Percentiles rank a stretch among this genome's conserved stretches.
These are phyloP conservation scores for Phrynosoma platyrhinos DNA, from an alignment of 2,113 vertebrate genomes.

Conservation along the genomic window DNA sequence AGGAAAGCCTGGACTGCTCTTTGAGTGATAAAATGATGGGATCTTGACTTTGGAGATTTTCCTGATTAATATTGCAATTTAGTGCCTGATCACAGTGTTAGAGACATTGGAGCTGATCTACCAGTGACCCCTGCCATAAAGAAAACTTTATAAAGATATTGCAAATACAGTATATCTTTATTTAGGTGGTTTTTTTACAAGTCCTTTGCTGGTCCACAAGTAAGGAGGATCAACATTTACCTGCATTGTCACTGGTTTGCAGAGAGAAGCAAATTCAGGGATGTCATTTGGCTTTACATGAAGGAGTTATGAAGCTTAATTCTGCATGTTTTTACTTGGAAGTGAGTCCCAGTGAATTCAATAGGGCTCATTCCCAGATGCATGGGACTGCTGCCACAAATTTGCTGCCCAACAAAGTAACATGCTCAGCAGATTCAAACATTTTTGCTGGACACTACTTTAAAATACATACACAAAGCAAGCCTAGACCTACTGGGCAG, in stretches of 20 bases:
- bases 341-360: background rate
- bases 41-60: background rate
- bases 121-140: background rate
- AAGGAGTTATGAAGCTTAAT: background rate
- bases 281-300: background rate
- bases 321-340: background rate
- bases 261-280: background rate
- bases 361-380: background rate
- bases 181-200: background rate
- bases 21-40: too few species aligned
- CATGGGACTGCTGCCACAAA: background rate
- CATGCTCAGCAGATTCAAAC: slow-evolving; percentile 30
- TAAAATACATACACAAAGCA: slow-evolving; percentile 60
- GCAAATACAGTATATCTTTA: too few species aligned
- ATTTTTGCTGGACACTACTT: slow-evolving; percentile 68
- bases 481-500: slow-evolving; percentile 38
- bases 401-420: background rate
- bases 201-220: background rate
- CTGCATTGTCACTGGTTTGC: background rate
- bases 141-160: background rate
- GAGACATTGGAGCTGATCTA: background rate
- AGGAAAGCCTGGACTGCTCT: too few species aligned
- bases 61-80: background rate
- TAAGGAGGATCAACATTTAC: background rate
- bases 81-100: background rate